These are phyloP conservation scores for Arctopsyche grandis DNA, from an alignment of 1,140 invertebrate genomes.

Conservation along the genomic window DNA sequence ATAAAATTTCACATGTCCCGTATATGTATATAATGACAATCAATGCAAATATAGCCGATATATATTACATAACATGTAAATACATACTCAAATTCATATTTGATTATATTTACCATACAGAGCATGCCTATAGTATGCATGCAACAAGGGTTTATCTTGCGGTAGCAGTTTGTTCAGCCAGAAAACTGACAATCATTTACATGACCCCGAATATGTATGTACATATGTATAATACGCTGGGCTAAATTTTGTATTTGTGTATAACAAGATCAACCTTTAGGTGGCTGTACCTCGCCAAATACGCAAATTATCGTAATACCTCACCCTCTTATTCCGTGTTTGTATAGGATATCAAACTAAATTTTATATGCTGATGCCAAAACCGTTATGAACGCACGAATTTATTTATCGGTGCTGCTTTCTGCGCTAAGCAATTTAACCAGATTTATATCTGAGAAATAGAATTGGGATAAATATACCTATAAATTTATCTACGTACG, in stretches of 20 bases:
- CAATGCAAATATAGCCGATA: no score
- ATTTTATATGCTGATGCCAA: constrained; percentile 14
- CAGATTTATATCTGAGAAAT: not conserved
- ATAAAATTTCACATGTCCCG: no score
- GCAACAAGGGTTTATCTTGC: constrained; percentile 21
- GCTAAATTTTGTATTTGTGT: not conserved
- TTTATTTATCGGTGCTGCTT: constrained; percentile 1
- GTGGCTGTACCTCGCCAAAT: not conserved
- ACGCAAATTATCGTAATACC: constrained; percentile 17
- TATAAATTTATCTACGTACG: no score
- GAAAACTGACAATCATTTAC: constrained; percentile 30
- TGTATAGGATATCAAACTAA: constrained; percentile 14
- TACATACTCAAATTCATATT: no score
- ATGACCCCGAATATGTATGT: not conserved
- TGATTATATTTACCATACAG: no score
- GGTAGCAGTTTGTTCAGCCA: constrained; percentile 19
- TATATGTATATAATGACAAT: no score
- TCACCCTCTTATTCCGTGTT: not conserved
- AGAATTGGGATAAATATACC: not conserved
- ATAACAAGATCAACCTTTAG: not conserved
- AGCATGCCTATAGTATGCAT: no score
- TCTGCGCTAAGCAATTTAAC: not conserved
- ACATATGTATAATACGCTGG: no score
- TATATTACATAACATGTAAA: no score
- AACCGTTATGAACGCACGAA: not conserved